phyloP scores from a whole-genome alignment of 2,888 invertebrate genomes.

The Glaucopsyche alexis region DNA sequence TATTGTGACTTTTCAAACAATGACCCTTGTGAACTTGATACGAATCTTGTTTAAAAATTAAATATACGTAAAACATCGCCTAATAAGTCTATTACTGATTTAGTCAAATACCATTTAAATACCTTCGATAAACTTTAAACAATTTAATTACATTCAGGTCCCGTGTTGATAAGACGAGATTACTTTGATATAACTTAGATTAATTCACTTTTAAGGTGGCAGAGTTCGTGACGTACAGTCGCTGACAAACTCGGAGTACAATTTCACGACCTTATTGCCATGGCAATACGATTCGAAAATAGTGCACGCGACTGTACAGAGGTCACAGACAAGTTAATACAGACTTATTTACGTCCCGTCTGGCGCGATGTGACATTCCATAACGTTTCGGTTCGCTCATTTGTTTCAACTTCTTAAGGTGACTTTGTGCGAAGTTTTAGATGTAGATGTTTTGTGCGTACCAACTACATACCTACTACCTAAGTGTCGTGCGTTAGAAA shows the following conservation, averaged over 20 bases:
- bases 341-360: constrained; percentile 75
- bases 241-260: neutral
- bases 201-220: constrained; percentile 21
- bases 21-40: neutral
- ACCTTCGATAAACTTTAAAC: neutral
- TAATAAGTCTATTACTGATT: neutral
- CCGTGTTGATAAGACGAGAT: neutral
- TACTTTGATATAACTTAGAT: constrained; percentile 23
- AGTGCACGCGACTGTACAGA: constrained; percentile 46
- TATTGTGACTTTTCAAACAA: neutral
- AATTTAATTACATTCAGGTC: constrained; percentile 13
- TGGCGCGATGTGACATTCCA: constrained; percentile 73
- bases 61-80: neutral
- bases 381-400: constrained; percentile 59
- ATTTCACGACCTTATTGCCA: constrained; percentile 31
- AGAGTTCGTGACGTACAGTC: constrained; percentile 13
- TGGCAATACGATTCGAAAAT: constrained; percentile 35
- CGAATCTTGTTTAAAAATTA: neutral
- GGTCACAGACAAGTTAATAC: constrained; percentile 77
- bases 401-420: constrained; percentile 43
- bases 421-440: constrained; percentile 50
- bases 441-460: constrained; percentile 6
- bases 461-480: neutral
- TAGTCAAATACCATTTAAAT: neutral
- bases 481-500: neutral